These are phyloP conservation scores for Cosmia pyralina DNA, from an alignment of 2,888 invertebrate species.

Conservation along the genomic window DNA sequence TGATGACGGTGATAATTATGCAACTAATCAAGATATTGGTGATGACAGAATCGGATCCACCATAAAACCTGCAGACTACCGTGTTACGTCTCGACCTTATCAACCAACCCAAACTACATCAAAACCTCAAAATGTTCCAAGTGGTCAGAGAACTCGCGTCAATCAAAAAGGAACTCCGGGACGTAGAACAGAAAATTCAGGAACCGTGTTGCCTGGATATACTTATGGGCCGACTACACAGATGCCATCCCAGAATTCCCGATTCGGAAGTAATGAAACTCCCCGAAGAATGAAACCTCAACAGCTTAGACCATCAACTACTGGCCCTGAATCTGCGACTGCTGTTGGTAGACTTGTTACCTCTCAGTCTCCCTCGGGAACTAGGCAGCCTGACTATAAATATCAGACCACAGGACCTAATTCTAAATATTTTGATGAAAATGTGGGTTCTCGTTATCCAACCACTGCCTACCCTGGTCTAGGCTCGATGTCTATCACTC, in stretches of 20 bases:
- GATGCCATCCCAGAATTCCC: slow-evolving; percentile 49
- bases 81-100: slow-evolving; percentile 18
- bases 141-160: slow-evolving; percentile 1
- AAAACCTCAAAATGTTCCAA: slow-evolving; percentile 22
- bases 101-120: slow-evolving; percentile 15
- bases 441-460: slow-evolving; percentile 20
- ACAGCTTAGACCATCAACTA: slow-evolving; percentile 7
- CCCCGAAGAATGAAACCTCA: slow-evolving; percentile 13
- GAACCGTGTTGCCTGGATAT: slow-evolving; percentile 18
- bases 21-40: slow-evolving; percentile 24
- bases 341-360: slow-evolving; percentile 13
- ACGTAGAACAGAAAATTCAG: slow-evolving; percentile 5
- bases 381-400: background rate
- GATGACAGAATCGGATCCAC: slow-evolving; percentile 4
- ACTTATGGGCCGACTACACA: slow-evolving; percentile 58
- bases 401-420: slow-evolving; percentile 18
- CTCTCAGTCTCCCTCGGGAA: slow-evolving; percentile 10
- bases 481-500: background rate
- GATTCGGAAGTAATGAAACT: slow-evolving; percentile 42
- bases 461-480: slow-evolving; percentile 6
- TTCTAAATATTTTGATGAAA: slow-evolving; percentile 17
- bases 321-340: background rate
- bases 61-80: slow-evolving; percentile 1
- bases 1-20: slow-evolving; percentile 39
- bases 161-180: slow-evolving; percentile 33